Evolutionary conservation across 2,888 invertebrate species (phyloP).

Genomic region (Brachypterus glaber): DNA sequence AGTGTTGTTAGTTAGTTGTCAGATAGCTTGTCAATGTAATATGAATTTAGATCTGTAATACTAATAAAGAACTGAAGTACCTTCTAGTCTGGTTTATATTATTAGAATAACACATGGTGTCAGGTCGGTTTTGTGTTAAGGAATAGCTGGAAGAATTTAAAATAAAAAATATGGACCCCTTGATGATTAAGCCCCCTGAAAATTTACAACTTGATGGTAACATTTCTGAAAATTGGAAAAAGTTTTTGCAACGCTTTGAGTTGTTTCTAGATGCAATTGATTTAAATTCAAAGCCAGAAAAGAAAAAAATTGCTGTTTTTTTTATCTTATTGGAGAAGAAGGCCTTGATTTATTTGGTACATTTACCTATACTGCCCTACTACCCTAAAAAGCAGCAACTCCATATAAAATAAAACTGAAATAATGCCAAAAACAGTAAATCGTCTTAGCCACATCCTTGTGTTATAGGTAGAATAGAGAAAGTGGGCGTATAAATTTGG

Average conservation of each 20-base stretch:
- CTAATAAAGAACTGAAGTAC: too few species aligned
- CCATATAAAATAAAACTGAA: too few species aligned
- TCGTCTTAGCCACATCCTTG: too few species aligned
- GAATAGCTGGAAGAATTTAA: not conserved
- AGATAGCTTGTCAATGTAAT: too few species aligned
- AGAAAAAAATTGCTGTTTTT: conserved; percentile 17
- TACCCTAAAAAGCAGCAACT: too few species aligned
- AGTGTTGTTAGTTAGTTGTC: too few species aligned
- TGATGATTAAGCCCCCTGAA: conserved; percentile 16
- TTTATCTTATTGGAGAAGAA: conserved; percentile 20
- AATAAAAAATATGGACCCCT: conserved; percentile 12
- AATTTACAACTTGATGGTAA: conserved; percentile 12
- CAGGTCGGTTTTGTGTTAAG: not conserved
- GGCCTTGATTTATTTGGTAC: conserved; percentile 17
- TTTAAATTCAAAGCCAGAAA: conserved; percentile 5
- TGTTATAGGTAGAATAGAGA: too few species aligned
- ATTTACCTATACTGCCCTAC: conserved; percentile 11
- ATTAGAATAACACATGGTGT: conserved; percentile 1
- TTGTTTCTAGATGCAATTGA: conserved; percentile 16
- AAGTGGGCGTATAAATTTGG: too few species aligned
- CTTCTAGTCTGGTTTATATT: too few species aligned
- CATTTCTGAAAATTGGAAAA: conserved; percentile 16
- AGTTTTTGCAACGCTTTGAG: conserved; percentile 15
- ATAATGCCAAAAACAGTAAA: too few species aligned
- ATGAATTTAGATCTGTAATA: too few species aligned